Evolutionary conservation across 2,888 invertebrate species (phyloP).

Genomic region (Elmis aenea): DNA sequence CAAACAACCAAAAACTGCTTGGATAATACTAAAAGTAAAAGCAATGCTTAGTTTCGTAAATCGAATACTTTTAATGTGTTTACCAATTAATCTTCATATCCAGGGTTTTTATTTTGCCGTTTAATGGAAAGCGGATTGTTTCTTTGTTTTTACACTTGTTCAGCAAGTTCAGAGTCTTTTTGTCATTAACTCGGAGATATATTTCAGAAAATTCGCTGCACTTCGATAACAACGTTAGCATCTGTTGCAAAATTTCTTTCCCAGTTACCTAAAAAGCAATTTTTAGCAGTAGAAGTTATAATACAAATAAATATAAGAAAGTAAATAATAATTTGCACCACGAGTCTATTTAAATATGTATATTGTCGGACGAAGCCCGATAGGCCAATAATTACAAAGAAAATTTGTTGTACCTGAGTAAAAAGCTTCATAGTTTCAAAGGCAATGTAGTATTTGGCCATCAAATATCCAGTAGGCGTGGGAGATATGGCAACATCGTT

Average conservation of each 20-base stretch:
- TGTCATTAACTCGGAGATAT: conserved; percentile 64
- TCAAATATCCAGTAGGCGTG: conserved; percentile 60
- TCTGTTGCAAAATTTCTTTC: conserved; percentile 52
- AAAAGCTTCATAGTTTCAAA: conserved; percentile 72
- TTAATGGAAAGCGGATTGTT: conserved; percentile 64
- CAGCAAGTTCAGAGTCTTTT: conserved; percentile 61
- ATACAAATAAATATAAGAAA: too few species aligned
- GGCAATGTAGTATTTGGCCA: conserved; percentile 67
- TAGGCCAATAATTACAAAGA: background rate
- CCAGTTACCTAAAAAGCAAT: conserved; percentile 52
- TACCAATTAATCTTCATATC: conserved; percentile 77
- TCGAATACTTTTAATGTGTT: too few species aligned
- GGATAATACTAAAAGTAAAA: conserved; percentile 64
- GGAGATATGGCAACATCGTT: conserved; percentile 53
- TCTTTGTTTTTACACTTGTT: conserved; percentile 57
- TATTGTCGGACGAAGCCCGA: background rate
- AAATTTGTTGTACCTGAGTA: conserved; percentile 52
- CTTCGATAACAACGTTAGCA: conserved; percentile 54
- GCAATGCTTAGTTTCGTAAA: too few species aligned
- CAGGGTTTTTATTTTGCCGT: conserved; percentile 63
- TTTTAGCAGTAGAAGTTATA: background rate
- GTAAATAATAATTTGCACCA: too few species aligned
- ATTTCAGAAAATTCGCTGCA: conserved; percentile 66
- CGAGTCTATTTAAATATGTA: too few species aligned
- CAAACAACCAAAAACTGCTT: conserved; percentile 67